Evolutionary conservation across 2,113 vertebrate species (phyloP), one percentile per base, ranked within the genome.

Genomic region (Malurus cyaneus): DNA sequence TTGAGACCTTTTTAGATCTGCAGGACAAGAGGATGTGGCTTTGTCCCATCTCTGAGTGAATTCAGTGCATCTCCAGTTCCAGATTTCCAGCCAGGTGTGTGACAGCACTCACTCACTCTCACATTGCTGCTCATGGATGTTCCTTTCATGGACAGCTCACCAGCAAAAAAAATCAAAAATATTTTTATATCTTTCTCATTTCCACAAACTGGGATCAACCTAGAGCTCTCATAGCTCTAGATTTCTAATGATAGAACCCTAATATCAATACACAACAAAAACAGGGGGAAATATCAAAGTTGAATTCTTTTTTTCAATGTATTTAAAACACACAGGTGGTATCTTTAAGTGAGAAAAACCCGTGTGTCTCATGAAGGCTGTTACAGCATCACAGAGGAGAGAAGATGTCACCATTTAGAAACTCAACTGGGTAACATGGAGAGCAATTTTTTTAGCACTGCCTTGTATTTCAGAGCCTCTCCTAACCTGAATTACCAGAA

Each of bases 401-500:
- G 67, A 23, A 32, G 72, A 9, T 18, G 36, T 15, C 57, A 54
- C 18, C 24, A 7, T 73, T 62, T 12, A 34, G 53, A 62, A 76
- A 81, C 16, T 31, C 69, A 64, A 18, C 29, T 32, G 34, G 10
- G 29, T 78, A 67, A 65, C 3, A 18, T 73, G 34, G 41, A 84
- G 42, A 81, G 60, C 3, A 7, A 57, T 44, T 83, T 54, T 57
- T 49, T 31, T 20, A 93, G 49, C 34, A 80, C 28, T 69, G 34
- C 53, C 85, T 78, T 87, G 62, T 60, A 60, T 62, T 93, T 80
- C 64, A 84, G 64, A 84, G 73, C 36, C 54, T 94, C 83, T 88
- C 74, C 93, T 95, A 95, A 87, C 47, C 9, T 41, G 90, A 94
- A 64, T 80, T 89, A 72, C 1, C 41, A 86, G 88, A 92, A 96